These are phyloP conservation scores for Echinops telfairi DNA, from an alignment of 2,113 vertebrate genomes.

Conservation along the genomic window DNA sequence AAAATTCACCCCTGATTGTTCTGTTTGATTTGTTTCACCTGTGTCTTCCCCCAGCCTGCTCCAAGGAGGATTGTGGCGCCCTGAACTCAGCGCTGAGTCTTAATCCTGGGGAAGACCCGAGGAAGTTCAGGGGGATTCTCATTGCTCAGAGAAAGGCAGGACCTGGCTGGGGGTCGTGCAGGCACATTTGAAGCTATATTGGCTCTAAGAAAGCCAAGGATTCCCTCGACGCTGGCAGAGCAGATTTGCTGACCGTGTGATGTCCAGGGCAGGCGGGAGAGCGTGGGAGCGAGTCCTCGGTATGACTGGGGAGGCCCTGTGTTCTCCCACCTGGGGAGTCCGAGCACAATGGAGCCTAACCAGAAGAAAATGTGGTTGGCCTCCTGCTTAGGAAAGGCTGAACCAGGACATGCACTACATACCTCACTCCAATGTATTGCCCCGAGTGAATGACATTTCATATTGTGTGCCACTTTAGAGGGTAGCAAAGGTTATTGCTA, in stretches of 20 bases:
- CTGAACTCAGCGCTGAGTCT: conserved; percentile 32
- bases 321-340: neutral
- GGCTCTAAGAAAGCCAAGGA: conserved; percentile 25
- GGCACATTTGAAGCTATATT: neutral
- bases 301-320: neutral
- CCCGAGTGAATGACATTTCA: neutral
- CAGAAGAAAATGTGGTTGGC: neutral
- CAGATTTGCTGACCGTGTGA: neutral
- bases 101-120: neutral
- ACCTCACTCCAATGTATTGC: neutral
- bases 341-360: neutral
- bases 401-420: neutral
- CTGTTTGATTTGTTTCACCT: conserved; percentile 81
- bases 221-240: neutral
- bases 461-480: neutral
- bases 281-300: neutral
- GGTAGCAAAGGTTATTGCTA: neutral
- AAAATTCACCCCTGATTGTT: conserved; percentile 80
- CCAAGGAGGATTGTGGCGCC: neutral
- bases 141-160: neutral
- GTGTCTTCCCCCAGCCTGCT: conserved; percentile 73
- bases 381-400: neutral
- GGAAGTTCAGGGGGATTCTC: neutral
- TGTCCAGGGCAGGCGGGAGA: neutral
- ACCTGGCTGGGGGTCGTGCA: neutral